Evolutionary conservation across 2,888 invertebrate genomes (phyloP), one percentile per base, ranked within the genome.

Genomic region (Melieria picta): DNA sequence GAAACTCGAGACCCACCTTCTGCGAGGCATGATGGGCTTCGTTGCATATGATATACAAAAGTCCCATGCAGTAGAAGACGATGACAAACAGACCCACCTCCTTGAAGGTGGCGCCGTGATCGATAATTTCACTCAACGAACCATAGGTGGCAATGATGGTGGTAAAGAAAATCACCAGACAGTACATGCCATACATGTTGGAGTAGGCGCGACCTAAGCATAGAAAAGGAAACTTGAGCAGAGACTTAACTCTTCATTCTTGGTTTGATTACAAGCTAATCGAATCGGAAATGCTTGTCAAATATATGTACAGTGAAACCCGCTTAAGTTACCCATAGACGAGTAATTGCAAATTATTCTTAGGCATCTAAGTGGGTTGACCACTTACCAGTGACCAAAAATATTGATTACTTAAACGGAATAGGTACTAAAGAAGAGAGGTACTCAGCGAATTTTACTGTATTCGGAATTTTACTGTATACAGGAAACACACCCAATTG

Each of bases 121-220:
- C 93, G 64, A 93, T 84, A 78, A 93, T 92, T 82, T 93, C 93
- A 7, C 92, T 91, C 11, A 93, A 85, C 6, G 90, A 90, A 0
- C 93, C 93, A 77, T 92, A 93, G 5, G 91, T 88, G 4, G 93
- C 92, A 61, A 92, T 92, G 10, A 92, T 93, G 7, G 92, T 92
- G 3, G 93, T 93, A 79, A 93, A 90, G 82, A 93, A 90, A 69
- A 93, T 91, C 4, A 93, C 90, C 85, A 93, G 88, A 77, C 92
- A 93, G 80, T 92, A 93, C 83, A 93, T 91, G 9, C 92, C 92
- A 77, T 93, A 93, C 92, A 93, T 92, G 78, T 93, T 93, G 65
- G 92, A 92, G 81, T 93, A 93, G 0, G 93, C 93, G 62, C 91
- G 87, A 58, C 91, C 90, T 89, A 65, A 10, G 2, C 6, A 55